These are phyloP conservation scores for Eupelmus urozonus DNA, from an alignment of 2,888 invertebrate species.

Conservation along the genomic window DNA sequence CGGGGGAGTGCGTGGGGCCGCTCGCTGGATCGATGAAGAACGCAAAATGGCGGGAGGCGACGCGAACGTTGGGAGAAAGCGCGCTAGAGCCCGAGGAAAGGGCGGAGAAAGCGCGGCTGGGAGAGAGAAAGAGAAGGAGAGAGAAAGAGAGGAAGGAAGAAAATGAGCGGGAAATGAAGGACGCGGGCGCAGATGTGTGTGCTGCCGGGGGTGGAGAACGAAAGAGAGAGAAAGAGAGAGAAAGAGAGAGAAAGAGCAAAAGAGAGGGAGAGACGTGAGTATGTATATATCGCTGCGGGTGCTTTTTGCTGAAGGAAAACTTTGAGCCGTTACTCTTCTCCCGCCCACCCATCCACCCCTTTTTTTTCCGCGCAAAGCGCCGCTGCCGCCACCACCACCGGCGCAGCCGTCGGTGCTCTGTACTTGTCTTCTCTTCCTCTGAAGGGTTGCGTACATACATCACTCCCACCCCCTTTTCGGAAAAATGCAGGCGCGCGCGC, in stretches of 20 bases:
- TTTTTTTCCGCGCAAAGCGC: no score
- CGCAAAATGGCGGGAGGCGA: constrained; percentile 74
- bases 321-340: constrained; percentile 32
- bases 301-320: constrained; percentile 31
- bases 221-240: constrained; percentile 9
- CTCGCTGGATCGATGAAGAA: constrained; percentile 75
- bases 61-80: constrained; percentile 45
- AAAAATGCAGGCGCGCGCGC: neutral
- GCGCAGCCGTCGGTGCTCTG: neutral
- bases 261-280: constrained; percentile 20
- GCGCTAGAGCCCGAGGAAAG: constrained; percentile 38
- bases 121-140: constrained; percentile 44
- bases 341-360: no score
- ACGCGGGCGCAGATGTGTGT: constrained; percentile 44
- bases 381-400: neutral
- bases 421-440: neutral
- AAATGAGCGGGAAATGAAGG: constrained; percentile 59
- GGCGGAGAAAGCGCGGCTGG: constrained; percentile 37
- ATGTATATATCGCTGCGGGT: constrained; percentile 10
- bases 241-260: neutral
- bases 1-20: constrained; percentile 73
- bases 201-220: constrained; percentile 53
- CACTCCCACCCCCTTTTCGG: neutral
- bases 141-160: constrained; percentile 52
- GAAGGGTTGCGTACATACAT: no score